Evolutionary conservation across 2,113 vertebrate species (phyloP).

Genomic region (Macquaria australasica): DNA sequence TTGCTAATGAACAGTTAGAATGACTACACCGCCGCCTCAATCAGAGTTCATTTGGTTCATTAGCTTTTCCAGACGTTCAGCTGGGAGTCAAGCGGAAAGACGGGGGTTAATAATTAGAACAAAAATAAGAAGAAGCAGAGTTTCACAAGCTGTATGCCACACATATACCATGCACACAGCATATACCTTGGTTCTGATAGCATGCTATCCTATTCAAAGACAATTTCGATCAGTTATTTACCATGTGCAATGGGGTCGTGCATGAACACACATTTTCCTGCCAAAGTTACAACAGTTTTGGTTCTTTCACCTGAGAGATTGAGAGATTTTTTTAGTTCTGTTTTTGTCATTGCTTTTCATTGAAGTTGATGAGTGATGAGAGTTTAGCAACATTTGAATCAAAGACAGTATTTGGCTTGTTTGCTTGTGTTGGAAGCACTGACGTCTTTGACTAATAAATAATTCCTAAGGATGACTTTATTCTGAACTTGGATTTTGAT

Average conservation of each 20-base stretch:
- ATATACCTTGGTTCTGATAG: background rate
- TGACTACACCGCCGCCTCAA: background rate
- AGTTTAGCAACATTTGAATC: background rate
- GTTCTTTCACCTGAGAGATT: background rate
- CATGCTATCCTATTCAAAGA: background rate
- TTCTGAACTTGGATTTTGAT: background rate
- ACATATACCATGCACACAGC: background rate
- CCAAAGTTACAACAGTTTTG: background rate
- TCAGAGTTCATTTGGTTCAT: slow-evolving; percentile 33
- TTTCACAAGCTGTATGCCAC: background rate
- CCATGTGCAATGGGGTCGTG: background rate
- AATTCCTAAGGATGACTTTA: background rate
- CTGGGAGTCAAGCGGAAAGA: slow-evolving; percentile 40
- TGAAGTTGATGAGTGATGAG: background rate
- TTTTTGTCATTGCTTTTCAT: background rate
- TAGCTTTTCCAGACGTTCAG: slow-evolving; percentile 35
- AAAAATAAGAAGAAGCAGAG: background rate
- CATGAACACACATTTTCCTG: background rate
- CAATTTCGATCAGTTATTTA: background rate
- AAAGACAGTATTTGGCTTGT: background rate
- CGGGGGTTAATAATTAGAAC: background rate
- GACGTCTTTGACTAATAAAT: background rate
- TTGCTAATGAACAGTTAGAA: slow-evolving; percentile 30
- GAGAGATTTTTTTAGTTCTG: background rate
- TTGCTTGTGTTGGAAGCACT: background rate